A percentile compares a stretch with the other conserved stretches of the same genome.
Conservation (phyloP, 2,888 invertebrate species). For the Synanthedon tipuliformis region DNA sequence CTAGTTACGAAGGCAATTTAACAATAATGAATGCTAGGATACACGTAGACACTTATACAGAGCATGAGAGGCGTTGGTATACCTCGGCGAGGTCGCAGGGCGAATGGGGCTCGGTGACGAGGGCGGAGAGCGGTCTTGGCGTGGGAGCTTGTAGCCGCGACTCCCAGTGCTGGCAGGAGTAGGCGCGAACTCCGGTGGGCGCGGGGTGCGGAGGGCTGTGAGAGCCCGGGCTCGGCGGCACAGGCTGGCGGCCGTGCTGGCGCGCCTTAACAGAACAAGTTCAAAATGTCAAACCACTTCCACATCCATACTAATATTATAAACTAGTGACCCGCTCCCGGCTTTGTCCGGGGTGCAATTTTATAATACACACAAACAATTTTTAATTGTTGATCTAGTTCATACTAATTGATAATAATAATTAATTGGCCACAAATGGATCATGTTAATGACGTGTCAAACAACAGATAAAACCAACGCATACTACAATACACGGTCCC, state of each 20-base stretch:
- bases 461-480: too few species aligned
- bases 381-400: too few species aligned
- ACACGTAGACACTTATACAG: constrained; percentile 13
- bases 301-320: too few species aligned
- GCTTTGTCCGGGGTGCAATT: too few species aligned
- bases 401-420: too few species aligned
- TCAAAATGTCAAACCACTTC: too few species aligned
- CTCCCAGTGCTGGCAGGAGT: constrained; percentile 73
- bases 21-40: constrained; percentile 6
- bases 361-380: too few species aligned
- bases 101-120: constrained; percentile 52
- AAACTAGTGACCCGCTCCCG: too few species aligned
- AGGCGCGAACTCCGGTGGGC: constrained; percentile 69
- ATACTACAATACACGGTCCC: too few species aligned
- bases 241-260: constrained; percentile 68
- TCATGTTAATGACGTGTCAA: neutral
- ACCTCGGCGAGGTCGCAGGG: constrained; percentile 66
- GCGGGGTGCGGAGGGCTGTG: constrained; percentile 66
- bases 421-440: neutral
- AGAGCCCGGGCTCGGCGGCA: constrained; percentile 65
- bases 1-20: neutral
- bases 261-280: constrained; percentile 35
- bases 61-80: constrained; percentile 30
- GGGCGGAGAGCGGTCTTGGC: constrained; percentile 59
- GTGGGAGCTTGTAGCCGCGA: constrained; percentile 64